Evolutionary conservation across 2,888 invertebrate species (phyloP), one percentile per base, ranked within the genome.

Genomic region (Torymus aiolomorphi): DNA sequence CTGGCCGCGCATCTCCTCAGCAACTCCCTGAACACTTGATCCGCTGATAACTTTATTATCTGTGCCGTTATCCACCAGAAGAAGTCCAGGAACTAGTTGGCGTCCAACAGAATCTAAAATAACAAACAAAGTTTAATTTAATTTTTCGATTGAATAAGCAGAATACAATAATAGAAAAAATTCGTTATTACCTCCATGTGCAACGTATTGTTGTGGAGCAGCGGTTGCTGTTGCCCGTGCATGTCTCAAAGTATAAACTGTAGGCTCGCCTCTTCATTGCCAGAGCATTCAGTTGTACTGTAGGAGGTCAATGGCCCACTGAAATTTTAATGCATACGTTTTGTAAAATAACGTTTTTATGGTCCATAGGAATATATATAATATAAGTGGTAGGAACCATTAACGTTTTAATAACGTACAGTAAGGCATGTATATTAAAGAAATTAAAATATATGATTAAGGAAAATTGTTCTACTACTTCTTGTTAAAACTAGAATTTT

Each of bases 221-320:
- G 88, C 84, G 14, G 90, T 88, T 65, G 89, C 89, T 71, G 87
- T 85, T 54, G 88, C 86, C 2, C 90, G 90, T 71, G 90, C 90
- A 76, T 89, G 88, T 79, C 87, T 87, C 74, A 92, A 91, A 61
- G 92, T 92, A 92, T 98, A 98, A 79, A 95, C 93, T 0, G 97
- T 97, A 65, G 96, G 95, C 90, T 97, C 97, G 75, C 98, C 97
- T 84, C 97, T 98, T 98, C 98, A 98, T 98, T 12, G 98, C 98
- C 75, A 98, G 91, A 80, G 97, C 96, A 92, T 98, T 98, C 83
- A 98, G 92, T 91, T 98, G 97, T 52, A 98, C 98, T 0, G 98
- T 98, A 2, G 98, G 98, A 85, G 98, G 98, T 82, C 97, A 94
- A 86, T 95, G 93, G 54, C 94, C 89, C 87, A 94, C 89, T 89